Evolutionary conservation across 2,888 invertebrate genomes (phyloP).

Genomic region (Pachydiplax longipennis): DNA sequence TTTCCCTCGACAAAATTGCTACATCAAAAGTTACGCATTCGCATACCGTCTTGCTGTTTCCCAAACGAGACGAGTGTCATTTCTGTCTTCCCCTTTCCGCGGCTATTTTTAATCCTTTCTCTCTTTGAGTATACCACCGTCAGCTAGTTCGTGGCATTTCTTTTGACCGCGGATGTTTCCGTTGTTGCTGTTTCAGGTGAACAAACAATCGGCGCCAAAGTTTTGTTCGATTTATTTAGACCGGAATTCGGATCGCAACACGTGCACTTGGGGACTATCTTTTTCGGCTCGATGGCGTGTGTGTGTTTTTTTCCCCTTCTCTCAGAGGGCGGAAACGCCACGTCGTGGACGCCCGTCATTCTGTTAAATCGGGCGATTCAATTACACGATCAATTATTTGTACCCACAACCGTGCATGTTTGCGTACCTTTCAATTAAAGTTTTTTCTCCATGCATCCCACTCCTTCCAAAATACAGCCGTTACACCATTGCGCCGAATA

Average conservation of each 20-base stretch:
- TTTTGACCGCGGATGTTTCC: background rate
- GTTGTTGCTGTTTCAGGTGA: background rate
- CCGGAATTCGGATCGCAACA: background rate
- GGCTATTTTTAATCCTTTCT: background rate
- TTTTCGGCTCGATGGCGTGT: background rate
- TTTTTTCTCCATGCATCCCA: background rate
- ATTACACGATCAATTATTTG: constrained; percentile 41
- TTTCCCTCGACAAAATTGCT: background rate
- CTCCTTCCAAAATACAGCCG: background rate
- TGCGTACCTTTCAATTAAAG: constrained; percentile 33
- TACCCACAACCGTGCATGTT: constrained; percentile 6
- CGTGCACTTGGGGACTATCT: background rate
- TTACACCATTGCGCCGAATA: background rate
- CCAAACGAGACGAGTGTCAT: background rate
- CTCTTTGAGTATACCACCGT: background rate
- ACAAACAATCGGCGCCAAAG: background rate
- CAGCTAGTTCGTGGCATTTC: background rate
- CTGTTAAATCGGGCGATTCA: constrained; percentile 20
- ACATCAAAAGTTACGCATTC: background rate
- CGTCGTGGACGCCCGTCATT: constrained; percentile 1
- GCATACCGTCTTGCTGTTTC: background rate
- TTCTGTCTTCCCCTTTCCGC: background rate
- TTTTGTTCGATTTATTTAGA: background rate
- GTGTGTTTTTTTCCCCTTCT: background rate
- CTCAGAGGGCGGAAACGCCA: background rate